phyloP scores from a whole-genome alignment of 2,113 vertebrate species.

The Trogon surrucura region DNA sequence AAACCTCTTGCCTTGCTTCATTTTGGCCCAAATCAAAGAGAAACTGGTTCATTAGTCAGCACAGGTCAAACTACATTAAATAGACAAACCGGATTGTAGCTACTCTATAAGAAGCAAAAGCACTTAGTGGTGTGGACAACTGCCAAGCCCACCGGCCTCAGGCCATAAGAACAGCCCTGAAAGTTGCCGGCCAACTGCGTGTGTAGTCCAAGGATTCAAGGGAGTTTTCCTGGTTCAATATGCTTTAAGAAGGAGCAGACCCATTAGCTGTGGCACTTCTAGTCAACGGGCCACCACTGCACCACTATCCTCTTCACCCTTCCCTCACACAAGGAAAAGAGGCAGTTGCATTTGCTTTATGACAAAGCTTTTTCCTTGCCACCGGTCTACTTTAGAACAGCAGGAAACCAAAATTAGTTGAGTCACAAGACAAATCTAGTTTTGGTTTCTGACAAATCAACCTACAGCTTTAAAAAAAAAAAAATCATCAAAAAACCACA shows the following conservation, averaged over 20 bases:
- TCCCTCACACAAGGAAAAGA: neutral
- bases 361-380: neutral
- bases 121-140: neutral
- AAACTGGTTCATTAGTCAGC: neutral
- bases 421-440: neutral
- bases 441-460: neutral
- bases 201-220: neutral
- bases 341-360: neutral
- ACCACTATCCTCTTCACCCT: neutral
- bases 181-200: neutral
- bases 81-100: neutral
- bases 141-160: neutral
- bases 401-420: neutral
- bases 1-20: accelerated
- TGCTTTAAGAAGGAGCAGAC: neutral
- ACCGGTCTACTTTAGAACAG: neutral
- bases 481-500: neutral
- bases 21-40: neutral
- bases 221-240: neutral
- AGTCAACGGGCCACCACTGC: neutral
- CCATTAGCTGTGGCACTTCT: neutral
- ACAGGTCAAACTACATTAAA: neutral
- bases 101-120: neutral
- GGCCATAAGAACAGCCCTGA: neutral
- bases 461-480: neutral